Percentiles rank a stretch among this genome's conserved stretches.
Evolutionary conservation across 2,113 vertebrate genomes (phyloP).

Genomic region (Mirza zaza): DNA sequence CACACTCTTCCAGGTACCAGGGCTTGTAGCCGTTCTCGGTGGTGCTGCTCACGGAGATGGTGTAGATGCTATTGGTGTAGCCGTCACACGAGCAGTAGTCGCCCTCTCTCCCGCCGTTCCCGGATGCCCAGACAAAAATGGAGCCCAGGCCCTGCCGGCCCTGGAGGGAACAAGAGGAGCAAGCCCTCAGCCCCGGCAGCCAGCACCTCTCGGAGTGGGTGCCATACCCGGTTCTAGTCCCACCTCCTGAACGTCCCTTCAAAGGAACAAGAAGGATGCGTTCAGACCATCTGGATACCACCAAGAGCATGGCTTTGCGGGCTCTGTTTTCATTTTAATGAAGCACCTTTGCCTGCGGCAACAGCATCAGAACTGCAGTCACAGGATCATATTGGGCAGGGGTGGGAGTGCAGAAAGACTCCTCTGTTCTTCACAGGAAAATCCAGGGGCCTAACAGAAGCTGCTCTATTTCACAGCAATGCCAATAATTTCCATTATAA

Average conservation of each 20-base stretch:
- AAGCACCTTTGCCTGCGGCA: neutral
- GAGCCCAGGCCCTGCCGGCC: conserved; percentile 94
- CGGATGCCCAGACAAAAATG: conserved; percentile 94
- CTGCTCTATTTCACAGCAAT: neutral
- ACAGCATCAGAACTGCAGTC: neutral
- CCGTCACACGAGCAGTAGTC: conserved; percentile 97
- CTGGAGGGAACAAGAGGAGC: conserved; percentile 75
- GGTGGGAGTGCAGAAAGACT: too few relatives aligned
- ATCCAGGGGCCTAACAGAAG: neutral
- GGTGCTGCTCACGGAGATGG: conserved; percentile 93
- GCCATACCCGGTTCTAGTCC: accelerated
- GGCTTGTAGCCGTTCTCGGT: conserved; percentile 89
- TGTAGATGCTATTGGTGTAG: conserved; percentile 97
- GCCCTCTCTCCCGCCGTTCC: conserved; percentile 90
- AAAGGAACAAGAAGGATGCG: neutral
- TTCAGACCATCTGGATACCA: accelerated
- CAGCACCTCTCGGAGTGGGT: accelerated
- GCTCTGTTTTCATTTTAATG: neutral
- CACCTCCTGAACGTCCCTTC: neutral
- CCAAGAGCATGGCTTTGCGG: neutral
- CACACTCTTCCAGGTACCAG: conserved; percentile 92
- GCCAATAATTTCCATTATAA: neutral
- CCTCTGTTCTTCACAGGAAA: neutral
- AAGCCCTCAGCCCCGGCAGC: neutral
- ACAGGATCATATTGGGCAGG: accelerated